These are phyloP conservation scores for Euplagia quadripunctaria DNA, from an alignment of 2,888 invertebrate species.

Conservation along the genomic window DNA sequence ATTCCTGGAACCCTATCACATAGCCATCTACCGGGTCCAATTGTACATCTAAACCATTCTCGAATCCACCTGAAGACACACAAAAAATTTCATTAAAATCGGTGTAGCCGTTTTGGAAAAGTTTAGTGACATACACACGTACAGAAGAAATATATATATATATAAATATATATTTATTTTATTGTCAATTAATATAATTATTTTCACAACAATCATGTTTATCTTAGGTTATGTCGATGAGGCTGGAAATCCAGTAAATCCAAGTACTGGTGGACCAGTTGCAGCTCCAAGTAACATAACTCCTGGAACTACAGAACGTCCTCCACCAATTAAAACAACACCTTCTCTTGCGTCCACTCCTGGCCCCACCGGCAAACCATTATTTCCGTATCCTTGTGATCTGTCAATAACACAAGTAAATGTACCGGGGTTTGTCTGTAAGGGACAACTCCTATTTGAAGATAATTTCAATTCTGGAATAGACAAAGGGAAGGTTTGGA, in stretches of 20 bases:
- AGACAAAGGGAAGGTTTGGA: slow-evolving; percentile 85
- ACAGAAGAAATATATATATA: too few relatives aligned
- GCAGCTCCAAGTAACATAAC: background rate
- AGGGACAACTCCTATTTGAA: slow-evolving; percentile 88
- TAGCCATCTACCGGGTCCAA: too few relatives aligned
- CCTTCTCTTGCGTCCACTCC: background rate
- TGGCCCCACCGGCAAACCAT: slow-evolving; percentile 5
- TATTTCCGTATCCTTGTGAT: slow-evolving; percentile 64
- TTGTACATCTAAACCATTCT: too few relatives aligned
- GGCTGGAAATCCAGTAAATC: slow-evolving; percentile 64
- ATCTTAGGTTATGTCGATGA: slow-evolving; percentile 71
- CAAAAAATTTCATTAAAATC: too few relatives aligned
- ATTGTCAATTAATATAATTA: background rate
- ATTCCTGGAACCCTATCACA: too few relatives aligned
- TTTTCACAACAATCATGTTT: background rate
- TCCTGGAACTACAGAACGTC: background rate
- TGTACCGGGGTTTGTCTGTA: slow-evolving; percentile 79
- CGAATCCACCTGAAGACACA: too few relatives aligned
- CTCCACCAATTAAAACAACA: background rate
- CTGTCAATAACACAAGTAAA: slow-evolving; percentile 71
- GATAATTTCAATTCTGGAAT: slow-evolving; percentile 85
- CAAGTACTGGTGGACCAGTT: slow-evolving; percentile 9
- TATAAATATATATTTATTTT: too few relatives aligned
- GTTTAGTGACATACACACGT: too few relatives aligned
- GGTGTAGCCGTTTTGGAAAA: too few relatives aligned